Evolutionary conservation across 2,888 invertebrate genomes (phyloP), one percentile per base, ranked within the genome.

Genomic region (Plebejus argus): DNA sequence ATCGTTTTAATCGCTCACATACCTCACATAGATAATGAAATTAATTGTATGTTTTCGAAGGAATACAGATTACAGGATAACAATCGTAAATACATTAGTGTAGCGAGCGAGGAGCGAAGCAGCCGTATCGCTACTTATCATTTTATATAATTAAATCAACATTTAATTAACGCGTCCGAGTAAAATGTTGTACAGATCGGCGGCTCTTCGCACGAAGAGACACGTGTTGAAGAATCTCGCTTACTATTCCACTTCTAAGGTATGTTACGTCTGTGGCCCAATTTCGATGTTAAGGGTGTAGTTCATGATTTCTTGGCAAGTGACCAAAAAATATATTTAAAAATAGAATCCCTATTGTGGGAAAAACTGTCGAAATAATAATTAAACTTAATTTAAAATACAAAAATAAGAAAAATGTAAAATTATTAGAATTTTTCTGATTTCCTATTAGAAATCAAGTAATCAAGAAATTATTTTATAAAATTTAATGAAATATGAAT

Each of bases 101-200:
- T 84, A 82, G 84, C 84, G 85, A 84, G 84, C 82, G 83, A 85
- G 85, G 86, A 78, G 76, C 79, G 78, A 76, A 77, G 78, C 82
- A 79, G 81, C 79, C 79, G 81, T 78, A 76, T 81, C 78, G 76
- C 77, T 76, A 83, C 82, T 86, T 82, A 83, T 82, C 83, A 83
- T 80, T 84, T 81, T 82, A 81, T 82, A 80, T 78, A 78, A 82
- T 80, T 82, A 78, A 77, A 77, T 79, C 76, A 78, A 53, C 76
- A 79, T 80, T 82, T 83, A 81, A 81, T 81, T 81, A 81, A 78
- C 79, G 78, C 81, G 76, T 79, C 78, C 79, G 80, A 83, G 79
- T 78, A 83, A 83, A 84, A 92, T 93, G 93, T 88, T 91, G 81
- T 87, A 88, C 79, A 92, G 88, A 84, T 85, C 90, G 3, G 86